These are phyloP conservation scores for Orbicella faveolata DNA, from an alignment of 64 coral and sea anemone genomes.

Conservation along the genomic window DNA sequence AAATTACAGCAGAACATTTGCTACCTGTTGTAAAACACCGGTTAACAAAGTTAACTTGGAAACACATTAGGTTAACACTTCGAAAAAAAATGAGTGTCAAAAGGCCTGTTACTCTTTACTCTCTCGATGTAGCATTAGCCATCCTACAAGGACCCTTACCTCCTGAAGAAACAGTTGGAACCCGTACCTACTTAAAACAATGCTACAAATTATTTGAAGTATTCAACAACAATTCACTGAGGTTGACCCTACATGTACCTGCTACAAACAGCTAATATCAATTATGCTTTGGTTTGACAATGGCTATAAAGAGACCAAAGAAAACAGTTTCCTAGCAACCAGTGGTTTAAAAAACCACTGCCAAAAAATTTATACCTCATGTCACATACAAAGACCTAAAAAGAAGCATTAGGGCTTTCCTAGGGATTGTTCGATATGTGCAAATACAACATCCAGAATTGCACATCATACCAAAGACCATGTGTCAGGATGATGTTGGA, in stretches of 20 bases:
- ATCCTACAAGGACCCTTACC: constrained; percentile 16
- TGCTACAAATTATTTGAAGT: constrained; percentile 44
- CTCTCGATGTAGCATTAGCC: constrained; percentile 6
- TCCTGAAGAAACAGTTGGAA: constrained; percentile 8
- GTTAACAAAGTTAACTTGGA: constrained; percentile 46
- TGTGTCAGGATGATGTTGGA: constrained; percentile 37
- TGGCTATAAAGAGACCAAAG: constrained; percentile 17
- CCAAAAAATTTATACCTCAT: constrained; percentile 45
- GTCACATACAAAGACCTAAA: constrained; percentile 35
- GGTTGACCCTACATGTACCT: background rate
- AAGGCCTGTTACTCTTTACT: constrained; percentile 31
- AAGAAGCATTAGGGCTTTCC: constrained; percentile 30
- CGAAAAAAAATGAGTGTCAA: constrained; percentile 47
- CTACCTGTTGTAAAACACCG: constrained; percentile 11
- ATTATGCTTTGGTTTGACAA: constrained; percentile 47
- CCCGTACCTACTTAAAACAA: constrained; percentile 1
- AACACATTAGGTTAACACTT: constrained; percentile 34
- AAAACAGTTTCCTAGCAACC: background rate
- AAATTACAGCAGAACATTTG: constrained; percentile 37
- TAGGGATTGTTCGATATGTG: constrained; percentile 22
- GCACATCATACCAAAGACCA: constrained; percentile 23
- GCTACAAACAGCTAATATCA: background rate
- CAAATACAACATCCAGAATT: constrained; percentile 32
- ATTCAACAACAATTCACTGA: constrained; percentile 35
- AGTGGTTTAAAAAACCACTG: constrained; percentile 1